Percentiles rank a stretch among this genome's conserved stretches.
Evolutionary conservation across 2,888 invertebrate species (phyloP).

Genomic region (Aspidiotus rigidus): DNA sequence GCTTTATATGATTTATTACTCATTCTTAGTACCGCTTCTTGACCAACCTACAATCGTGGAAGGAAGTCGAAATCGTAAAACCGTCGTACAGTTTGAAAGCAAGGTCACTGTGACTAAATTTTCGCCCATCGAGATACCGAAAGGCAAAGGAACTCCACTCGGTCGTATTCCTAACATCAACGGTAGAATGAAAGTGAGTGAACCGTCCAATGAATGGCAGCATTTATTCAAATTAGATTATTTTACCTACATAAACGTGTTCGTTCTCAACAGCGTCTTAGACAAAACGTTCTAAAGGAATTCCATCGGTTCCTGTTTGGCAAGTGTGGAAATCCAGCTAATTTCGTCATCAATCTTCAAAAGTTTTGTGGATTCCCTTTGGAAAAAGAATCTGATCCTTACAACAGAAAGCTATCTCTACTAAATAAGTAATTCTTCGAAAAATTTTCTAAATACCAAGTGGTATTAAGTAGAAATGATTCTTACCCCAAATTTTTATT

Average conservation of each 20-base stretch:
- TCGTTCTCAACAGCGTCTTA: constrained; percentile 10
- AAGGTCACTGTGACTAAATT: constrained; percentile 44
- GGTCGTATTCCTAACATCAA: constrained; percentile 61
- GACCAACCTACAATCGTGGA: constrained; percentile 37
- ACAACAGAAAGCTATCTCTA: constrained; percentile 8
- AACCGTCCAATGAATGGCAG: not conserved
- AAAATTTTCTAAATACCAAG: not conserved
- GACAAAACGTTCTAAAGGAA: constrained; percentile 6
- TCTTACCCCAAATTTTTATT: not conserved
- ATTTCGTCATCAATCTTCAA: constrained; percentile 7
- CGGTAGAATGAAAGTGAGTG: constrained; percentile 38
- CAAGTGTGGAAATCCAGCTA: constrained; percentile 3
- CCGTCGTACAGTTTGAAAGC: constrained; percentile 39
- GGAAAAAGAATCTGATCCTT: constrained; percentile 9
- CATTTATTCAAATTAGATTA: not conserved
- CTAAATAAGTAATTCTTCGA: constrained; percentile 7
- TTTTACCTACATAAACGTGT: not conserved
- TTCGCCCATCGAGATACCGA: constrained; percentile 45
- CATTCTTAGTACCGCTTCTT: constrained; percentile 39
- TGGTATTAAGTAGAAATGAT: not conserved
- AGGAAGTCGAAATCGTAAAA: constrained; percentile 37
- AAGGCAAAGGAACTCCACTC: constrained; percentile 56
- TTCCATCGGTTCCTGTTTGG: constrained; percentile 17
- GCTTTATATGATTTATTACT: not conserved
- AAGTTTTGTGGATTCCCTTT: constrained; percentile 22